Base-by-base conservation (phyloP, 2,113 vertebrate genomes). In the Argyrosomus japonicus region DNA sequence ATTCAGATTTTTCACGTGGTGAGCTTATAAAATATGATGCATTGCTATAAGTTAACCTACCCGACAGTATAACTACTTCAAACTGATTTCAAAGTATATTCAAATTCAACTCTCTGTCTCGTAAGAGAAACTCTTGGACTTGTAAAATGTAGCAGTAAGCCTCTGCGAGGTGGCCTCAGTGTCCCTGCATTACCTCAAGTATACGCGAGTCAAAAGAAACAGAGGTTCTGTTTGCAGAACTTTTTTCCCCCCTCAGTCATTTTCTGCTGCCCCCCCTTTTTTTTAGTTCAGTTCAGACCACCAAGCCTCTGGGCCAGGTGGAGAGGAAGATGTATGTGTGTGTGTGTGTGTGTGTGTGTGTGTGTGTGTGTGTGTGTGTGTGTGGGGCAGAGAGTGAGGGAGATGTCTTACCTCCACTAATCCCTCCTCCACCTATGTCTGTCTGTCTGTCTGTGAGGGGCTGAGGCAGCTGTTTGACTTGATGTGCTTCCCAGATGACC, bases 401-500 rank as follows among this genome's bases (percentile, higher is more conserved):
- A 62, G 75, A 82, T 65, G 74, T 88, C 61, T 85, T 83, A 64
- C 75, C 82, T 81, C 56, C 60, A 57, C 19, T 70, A 61, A 77
- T 82, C 60, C 79, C 83, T 57, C 75, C 82, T 79, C 75, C 76
- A 70, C 82, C 82, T 87, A 15, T 68, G 27, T 65, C 4, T 75
- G 75, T 61, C 43, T 68, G 68, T 79, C 29, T 85, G 25, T 81
- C 18, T 73, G 62, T 17, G 40, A 77, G 82, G 61, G 77, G 80
- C 75, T 6, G 25, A 70, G 81, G 77, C 84, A 88, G 88, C 86
- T 91, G 90, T 90, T 88, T 85, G 79, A 82, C 83, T 90, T 89
- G 91, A 90, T 84, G 77, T 86, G 72, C 80, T 87, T 90, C 82
- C 83, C 87, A 88, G 84, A 89, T 89, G 85, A 90, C 88, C 88